Percentiles rank a stretch among this genome's conserved stretches.
phyloP scores from a whole-genome alignment of 2,888 invertebrate genomes.

The Ctenicera cuprea region DNA sequence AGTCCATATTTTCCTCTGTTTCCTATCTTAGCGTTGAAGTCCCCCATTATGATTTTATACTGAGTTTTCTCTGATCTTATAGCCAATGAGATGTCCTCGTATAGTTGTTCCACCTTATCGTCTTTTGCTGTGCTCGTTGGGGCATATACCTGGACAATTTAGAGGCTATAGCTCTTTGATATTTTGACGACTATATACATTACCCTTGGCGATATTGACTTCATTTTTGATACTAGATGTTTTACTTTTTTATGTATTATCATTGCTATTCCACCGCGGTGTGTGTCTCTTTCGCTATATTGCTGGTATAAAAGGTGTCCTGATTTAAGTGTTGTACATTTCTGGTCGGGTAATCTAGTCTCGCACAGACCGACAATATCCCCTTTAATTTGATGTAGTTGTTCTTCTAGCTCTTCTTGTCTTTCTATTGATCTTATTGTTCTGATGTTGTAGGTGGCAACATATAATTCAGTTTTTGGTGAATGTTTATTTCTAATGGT shows the following conservation, averaged over 20 bases:
- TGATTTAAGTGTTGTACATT: neutral
- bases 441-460: too few relatives aligned
- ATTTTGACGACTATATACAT: too few relatives aligned
- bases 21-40: neutral
- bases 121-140: neutral
- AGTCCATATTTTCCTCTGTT: neutral
- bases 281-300: neutral
- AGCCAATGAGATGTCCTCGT: neutral
- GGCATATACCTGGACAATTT: neutral
- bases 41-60: neutral
- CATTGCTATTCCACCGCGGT: neutral
- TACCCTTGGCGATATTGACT: too few relatives aligned
- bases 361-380: too few relatives aligned
- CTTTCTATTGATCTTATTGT: too few relatives aligned
- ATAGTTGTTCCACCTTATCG: neutral
- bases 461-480: too few relatives aligned
- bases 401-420: too few relatives aligned
- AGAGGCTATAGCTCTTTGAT: neutral
- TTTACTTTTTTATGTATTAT: too few relatives aligned
- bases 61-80: neutral
- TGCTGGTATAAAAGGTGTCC: conserved; percentile 1
- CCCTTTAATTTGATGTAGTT: neutral
- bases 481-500: too few relatives aligned
- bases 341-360: neutral
- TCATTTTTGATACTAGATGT: too few relatives aligned